Evolutionary conservation across 2,113 vertebrate genomes (phyloP).

Genomic region (Amphiprion ocellaris): DNA sequence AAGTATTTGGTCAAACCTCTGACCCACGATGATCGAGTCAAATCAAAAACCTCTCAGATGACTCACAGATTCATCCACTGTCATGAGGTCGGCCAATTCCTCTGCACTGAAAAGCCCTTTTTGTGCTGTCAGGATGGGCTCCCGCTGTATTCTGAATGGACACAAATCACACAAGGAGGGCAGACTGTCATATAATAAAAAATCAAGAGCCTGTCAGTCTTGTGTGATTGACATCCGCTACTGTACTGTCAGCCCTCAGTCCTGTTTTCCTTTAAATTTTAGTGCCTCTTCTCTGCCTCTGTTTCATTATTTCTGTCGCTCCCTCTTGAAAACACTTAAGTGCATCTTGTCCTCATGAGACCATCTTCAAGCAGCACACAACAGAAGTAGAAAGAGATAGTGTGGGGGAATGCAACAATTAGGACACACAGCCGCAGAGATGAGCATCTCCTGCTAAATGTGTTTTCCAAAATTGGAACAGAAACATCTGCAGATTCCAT

Average conservation of each 20-base stretch:
- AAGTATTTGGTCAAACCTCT: constrained; percentile 32
- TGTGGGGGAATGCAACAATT: background rate
- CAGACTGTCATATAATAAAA: constrained; percentile 11
- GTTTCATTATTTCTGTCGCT: background rate
- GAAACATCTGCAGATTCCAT: constrained; percentile 17
- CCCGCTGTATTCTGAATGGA: background rate
- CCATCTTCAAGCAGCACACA: constrained; percentile 12
- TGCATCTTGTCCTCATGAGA: constrained; percentile 38
- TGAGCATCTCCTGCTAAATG: background rate
- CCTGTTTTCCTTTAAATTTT: constrained; percentile 4
- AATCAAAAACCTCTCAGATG: constrained; percentile 42
- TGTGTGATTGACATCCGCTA: constrained; percentile 24
- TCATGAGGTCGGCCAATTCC: constrained; percentile 1
- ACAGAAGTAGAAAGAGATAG: constrained; percentile 1
- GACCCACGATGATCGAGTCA: constrained; percentile 43
- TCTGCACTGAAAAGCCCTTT: background rate
- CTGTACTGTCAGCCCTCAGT: background rate
- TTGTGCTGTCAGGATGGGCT: background rate
- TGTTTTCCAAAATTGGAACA: constrained; percentile 11
- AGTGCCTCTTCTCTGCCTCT: background rate
- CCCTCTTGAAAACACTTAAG: constrained; percentile 22
- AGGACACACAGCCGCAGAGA: constrained; percentile 8
- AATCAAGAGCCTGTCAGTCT: constrained; percentile 23
- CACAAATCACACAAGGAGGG: constrained; percentile 10
- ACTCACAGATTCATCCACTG: constrained; percentile 40